Conservation (phyloP, 2,888 invertebrate species). For the Cecidostiba fungosa region DNA sequence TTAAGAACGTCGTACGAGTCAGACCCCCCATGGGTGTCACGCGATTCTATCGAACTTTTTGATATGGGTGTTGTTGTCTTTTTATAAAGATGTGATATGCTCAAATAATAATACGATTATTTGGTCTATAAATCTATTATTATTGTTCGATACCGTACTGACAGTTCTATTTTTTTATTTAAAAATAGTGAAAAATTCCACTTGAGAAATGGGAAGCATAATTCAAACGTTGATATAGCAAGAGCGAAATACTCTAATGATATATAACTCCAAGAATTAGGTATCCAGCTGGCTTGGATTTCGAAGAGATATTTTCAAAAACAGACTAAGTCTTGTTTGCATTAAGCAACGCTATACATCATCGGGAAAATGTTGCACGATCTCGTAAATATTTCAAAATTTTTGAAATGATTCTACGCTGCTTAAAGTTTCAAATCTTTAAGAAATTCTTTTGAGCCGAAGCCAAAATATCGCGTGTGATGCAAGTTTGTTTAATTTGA, state of each 20-base stretch:
- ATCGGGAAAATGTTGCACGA: constrained; percentile 35
- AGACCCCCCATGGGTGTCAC: constrained; percentile 78
- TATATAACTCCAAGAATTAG: background rate
- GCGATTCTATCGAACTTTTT: constrained; percentile 72
- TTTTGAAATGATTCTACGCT: constrained; percentile 28
- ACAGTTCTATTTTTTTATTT: background rate
- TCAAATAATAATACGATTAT: too few species aligned
- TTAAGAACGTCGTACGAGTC: constrained; percentile 68
- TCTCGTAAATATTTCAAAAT: constrained; percentile 43
- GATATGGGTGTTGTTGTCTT: background rate
- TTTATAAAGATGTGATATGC: background rate
- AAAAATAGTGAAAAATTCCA: background rate
- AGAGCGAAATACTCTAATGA: background rate
- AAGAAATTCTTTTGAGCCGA: constrained; percentile 21
- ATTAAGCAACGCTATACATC: constrained; percentile 38
- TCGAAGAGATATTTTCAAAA: constrained; percentile 36
- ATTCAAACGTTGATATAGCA: background rate
- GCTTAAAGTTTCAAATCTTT: background rate
- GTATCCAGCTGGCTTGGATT: background rate
- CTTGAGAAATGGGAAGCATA: background rate
- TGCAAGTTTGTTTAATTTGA: constrained; percentile 13
- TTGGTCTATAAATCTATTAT: background rate
- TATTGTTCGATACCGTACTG: background rate
- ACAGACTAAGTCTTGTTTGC: constrained; percentile 28
- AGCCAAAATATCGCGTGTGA: constrained; percentile 41